Percentiles rank a stretch among this genome's conserved stretches.
phyloP scores from a whole-genome alignment of 2,113 vertebrate species.

The Xiphophorus couchianus region DNA sequence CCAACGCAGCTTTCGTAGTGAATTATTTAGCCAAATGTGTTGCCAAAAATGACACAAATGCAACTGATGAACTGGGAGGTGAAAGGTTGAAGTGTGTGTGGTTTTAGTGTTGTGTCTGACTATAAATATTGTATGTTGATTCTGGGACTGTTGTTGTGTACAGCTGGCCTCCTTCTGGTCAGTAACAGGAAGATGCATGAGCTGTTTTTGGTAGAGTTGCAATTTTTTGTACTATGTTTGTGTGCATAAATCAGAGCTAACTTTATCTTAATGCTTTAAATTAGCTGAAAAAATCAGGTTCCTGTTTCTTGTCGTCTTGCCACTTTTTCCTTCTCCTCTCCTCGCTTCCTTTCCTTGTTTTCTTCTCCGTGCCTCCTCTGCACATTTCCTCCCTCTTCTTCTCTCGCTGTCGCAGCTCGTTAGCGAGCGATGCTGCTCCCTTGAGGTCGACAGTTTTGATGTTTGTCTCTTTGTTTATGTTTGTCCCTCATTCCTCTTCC shows the following conservation, averaged over 20 bases:
- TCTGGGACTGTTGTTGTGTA: neutral
- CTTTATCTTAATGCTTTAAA: neutral
- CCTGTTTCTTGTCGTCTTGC: neutral
- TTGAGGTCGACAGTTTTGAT: constrained; percentile 74
- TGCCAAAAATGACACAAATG: neutral
- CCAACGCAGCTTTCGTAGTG: neutral
- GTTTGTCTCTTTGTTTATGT: constrained; percentile 78
- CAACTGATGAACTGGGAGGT: constrained; percentile 1
- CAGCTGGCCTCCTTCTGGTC: neutral
- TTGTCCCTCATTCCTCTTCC: constrained; percentile 68
- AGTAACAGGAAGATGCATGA: neutral
- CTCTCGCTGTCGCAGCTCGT: constrained; percentile 70
- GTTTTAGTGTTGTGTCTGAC: neutral
- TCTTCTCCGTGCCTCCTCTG: neutral
- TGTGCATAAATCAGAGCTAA: neutral
- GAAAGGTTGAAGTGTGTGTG: neutral
- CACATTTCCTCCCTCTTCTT: constrained; percentile 1
- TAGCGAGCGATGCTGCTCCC: constrained; percentile 67
- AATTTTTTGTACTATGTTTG: neutral
- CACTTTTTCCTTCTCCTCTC: neutral
- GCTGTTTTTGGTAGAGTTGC: neutral
- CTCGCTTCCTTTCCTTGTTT: constrained; percentile 16
- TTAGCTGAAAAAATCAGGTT: neutral
- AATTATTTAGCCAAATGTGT: neutral
- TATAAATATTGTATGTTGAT: neutral